Evolutionary conservation across 2,113 vertebrate genomes (phyloP), one percentile per base, ranked within the genome.

Genomic region (Esox niger): DNA sequence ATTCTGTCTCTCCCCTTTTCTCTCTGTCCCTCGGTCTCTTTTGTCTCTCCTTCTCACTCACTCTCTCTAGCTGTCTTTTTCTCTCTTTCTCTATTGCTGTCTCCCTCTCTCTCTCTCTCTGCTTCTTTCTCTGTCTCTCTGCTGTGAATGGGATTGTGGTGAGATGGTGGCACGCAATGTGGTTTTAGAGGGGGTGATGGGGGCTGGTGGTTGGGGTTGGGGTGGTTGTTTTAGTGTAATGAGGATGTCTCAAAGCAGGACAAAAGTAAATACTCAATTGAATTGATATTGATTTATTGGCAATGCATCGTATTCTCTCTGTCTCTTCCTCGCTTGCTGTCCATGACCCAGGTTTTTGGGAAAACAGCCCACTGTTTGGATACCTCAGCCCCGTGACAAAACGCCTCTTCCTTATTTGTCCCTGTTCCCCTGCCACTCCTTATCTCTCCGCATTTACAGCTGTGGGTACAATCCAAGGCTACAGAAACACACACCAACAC

Each of bases 51-150:
- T 11, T 23, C 5, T 25, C 46, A 7, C 35, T 17, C 30, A 21
- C 32, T 56, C 17, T 68, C 54, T 68, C 54, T 58, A 15, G 29
- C 56, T 58, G 23, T 30, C 55, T 58, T 11, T 26, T 25, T 43
- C 66, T 29, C 68, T 25, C 68, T 4, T 32, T 10, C 25, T 20
- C 25, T 23, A 35, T n/a, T n/a, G n/a, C n/a, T n/a, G n/a, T n/a
- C n/a, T n/a, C n/a, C n/a, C n/a, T n/a, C n/a, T n/a, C n/a, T n/a
- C n/a, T n/a, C n/a, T 26, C 33, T 59, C 30, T 59, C 10, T n/a
- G 15, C 66, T 27, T 25, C 68, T 4, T 32, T 10, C 25, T 20
- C 25, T 23, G 33, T 26, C 33, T 59, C 30, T 59, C 10, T n/a
- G 15, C 66, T 27, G 61, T 64, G n/a, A n/a, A n/a, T n/a, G n/a